Evolutionary conservation across 1,140 invertebrate species (phyloP).

Genomic region (Aporrectodea caliginosa): DNA sequence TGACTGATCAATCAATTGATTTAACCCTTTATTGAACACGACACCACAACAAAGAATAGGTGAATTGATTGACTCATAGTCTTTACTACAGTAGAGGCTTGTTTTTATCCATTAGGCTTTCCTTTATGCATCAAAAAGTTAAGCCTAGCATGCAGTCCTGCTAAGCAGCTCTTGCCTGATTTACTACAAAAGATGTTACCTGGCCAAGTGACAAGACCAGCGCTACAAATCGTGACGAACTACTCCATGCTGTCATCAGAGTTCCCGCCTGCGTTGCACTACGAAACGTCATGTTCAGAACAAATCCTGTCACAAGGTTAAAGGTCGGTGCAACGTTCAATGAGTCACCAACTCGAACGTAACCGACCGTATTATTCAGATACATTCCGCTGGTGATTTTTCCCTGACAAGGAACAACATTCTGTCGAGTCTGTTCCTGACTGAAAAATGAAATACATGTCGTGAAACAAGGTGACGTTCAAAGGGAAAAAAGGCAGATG

Average conservation of each 20-base stretch:
- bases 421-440: background rate
- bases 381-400: background rate
- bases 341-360: conserved; percentile 12
- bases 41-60: too few relatives aligned
- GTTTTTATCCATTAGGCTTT: too few relatives aligned
- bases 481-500: too few relatives aligned
- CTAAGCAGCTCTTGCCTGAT: background rate
- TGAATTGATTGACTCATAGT: too few relatives aligned
- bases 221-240: background rate
- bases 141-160: background rate
- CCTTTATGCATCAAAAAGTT: too few relatives aligned
- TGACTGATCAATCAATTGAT: too few relatives aligned
- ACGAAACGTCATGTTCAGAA: conserved; percentile 1
- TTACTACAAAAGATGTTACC: background rate
- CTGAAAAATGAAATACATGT: too few relatives aligned
- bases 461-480: too few relatives aligned
- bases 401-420: background rate
- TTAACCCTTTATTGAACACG: too few relatives aligned
- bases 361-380: background rate
- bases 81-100: too few relatives aligned
- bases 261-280: background rate
- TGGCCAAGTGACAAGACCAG: background rate
- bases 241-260: conserved; percentile 9
- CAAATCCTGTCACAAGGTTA: conserved; percentile 10
- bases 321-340: background rate